Conservation (phyloP, 2,888 invertebrate species). For the Dinocampus coccinellae region DNA sequence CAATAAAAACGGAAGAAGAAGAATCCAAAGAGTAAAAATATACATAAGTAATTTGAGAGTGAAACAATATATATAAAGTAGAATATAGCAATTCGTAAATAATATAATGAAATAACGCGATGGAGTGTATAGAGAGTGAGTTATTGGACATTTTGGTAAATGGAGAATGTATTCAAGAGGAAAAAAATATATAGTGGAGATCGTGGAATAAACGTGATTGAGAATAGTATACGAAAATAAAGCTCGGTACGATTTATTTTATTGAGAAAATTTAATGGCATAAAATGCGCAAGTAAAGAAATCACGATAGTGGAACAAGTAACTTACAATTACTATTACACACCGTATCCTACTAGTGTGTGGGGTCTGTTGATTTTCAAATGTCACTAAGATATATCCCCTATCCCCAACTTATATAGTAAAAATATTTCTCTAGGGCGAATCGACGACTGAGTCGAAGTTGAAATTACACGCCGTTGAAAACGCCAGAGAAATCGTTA, state of each 20-base stretch:
- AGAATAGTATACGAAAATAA: conserved; percentile 7
- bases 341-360: too few species aligned
- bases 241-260: conserved; percentile 47
- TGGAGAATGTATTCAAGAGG: neutral
- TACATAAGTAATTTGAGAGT: neutral
- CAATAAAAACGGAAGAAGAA: conserved; percentile 14
- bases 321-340: conserved; percentile 44
- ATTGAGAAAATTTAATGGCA: conserved; percentile 46
- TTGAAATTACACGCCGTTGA: conserved; percentile 29
- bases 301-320: conserved; percentile 44
- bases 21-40: neutral
- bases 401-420: neutral
- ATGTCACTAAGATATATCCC: neutral
- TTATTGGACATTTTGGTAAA: neutral
- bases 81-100: neutral
- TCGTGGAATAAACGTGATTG: conserved; percentile 22
- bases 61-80: neutral
- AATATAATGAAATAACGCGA: neutral
- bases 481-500: conserved; percentile 16
- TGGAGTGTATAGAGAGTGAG: neutral
- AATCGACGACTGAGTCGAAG: conserved; percentile 18
- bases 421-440: neutral
- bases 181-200: conserved; percentile 32
- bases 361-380: conserved; percentile 23
- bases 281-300: conserved; percentile 27